A percentile compares a stretch with the other conserved stretches of the same genome.
These are phyloP conservation scores for Nothura maculosa DNA, from an alignment of 2,797 vertebrate genomes.

Conservation along the genomic window DNA sequence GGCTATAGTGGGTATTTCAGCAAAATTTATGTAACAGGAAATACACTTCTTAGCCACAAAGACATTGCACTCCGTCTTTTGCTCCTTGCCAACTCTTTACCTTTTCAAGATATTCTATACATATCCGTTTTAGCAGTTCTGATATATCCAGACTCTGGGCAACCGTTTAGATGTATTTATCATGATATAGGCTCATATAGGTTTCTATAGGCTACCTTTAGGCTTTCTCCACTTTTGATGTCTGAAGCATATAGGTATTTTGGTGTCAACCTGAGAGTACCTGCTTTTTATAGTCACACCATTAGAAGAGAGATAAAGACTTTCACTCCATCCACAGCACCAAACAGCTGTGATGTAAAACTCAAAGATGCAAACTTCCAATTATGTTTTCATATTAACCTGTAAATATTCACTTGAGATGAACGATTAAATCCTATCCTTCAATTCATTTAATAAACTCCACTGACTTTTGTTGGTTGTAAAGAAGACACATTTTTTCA, in stretches of 20 bases:
- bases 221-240: not conserved
- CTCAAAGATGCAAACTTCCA: not conserved
- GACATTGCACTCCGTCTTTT: not conserved
- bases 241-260: not conserved
- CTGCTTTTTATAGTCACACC: not conserved
- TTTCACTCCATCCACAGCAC: not conserved
- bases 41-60: not conserved
- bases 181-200: not conserved
- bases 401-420: not conserved
- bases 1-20: not conserved
- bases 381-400: not conserved
- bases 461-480: not conserved
- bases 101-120: not conserved
- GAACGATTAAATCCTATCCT: not conserved
- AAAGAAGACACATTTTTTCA: not conserved
- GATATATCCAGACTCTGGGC: not conserved
- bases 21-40: not conserved
- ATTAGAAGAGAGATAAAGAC: not conserved
- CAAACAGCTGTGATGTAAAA: not conserved
- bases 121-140: not conserved
- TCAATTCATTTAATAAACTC: not conserved
- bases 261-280: not conserved
- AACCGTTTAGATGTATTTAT: not conserved
- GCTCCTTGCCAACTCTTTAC: not conserved
- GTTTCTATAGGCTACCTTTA: not conserved